Percentiles rank a stretch among this genome's conserved stretches.
Conservation (phyloP, 1,140 invertebrate species). For the Ditylenchus dipsaci region DNA sequence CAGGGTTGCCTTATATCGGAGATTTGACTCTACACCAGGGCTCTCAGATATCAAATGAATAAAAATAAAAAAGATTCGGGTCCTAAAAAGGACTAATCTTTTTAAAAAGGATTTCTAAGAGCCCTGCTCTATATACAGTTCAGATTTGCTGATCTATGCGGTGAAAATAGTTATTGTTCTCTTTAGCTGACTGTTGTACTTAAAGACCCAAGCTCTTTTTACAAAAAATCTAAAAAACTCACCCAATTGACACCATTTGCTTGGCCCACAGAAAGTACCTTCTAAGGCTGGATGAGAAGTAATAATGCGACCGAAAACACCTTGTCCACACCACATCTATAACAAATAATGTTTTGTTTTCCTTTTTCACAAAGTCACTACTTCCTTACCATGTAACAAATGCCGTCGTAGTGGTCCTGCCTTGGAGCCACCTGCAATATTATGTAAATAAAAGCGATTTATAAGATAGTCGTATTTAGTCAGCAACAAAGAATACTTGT, state of each 20-base stretch:
- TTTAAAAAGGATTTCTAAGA: neutral
- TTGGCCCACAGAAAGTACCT: constrained; percentile 53
- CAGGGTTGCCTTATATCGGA: no score
- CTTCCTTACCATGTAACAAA: constrained; percentile 30
- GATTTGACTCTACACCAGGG: no score
- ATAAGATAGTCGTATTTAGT: no score
- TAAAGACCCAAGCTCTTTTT: neutral
- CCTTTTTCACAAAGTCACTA: no score
- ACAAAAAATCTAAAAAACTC: neutral
- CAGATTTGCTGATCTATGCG: no score
- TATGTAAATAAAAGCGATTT: neutral
- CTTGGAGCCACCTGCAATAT: constrained; percentile 50
- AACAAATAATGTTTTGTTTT: constrained; percentile 20
- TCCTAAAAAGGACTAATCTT: neutral
- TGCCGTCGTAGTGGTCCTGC: constrained; percentile 56
- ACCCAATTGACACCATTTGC: constrained; percentile 51
- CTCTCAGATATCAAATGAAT: no score
- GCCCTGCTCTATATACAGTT: no score
- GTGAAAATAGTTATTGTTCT: no score
- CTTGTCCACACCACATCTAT: constrained; percentile 58
- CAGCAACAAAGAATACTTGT: constrained; percentile 45
- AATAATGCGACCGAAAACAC: constrained; percentile 52
- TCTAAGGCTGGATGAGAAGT: constrained; percentile 57
- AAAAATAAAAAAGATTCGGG: neutral
- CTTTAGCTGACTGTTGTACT: neutral